phyloP scores from a whole-genome alignment of 1,140 invertebrate species.

The Telenomus remus region DNA sequence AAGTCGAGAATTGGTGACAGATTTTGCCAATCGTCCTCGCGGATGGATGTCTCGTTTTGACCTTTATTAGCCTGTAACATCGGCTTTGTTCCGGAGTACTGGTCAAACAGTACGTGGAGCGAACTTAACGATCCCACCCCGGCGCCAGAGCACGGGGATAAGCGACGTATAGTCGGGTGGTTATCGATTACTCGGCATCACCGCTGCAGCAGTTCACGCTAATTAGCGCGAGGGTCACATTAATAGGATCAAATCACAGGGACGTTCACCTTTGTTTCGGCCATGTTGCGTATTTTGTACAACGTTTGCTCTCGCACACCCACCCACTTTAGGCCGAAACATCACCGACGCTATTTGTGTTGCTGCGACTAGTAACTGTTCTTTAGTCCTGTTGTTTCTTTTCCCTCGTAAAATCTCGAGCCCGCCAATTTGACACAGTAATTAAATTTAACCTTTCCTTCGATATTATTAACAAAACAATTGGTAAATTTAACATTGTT shows the following conservation, averaged over 20 bases:
- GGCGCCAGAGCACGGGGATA: slow-evolving; percentile 48
- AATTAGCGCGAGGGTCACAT: slow-evolving; percentile 67
- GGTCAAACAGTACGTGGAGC: slow-evolving; percentile 64
- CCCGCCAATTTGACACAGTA: no score
- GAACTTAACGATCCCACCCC: slow-evolving; percentile 62
- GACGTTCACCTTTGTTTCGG: slow-evolving; percentile 66
- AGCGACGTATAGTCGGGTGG: slow-evolving; percentile 60
- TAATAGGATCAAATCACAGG: slow-evolving; percentile 69
- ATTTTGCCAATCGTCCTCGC: background rate
- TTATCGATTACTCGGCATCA: slow-evolving; percentile 63
- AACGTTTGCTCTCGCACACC: slow-evolving; percentile 53
- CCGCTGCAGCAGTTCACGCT: slow-evolving; percentile 66
- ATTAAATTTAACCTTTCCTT: no score
- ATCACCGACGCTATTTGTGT: background rate
- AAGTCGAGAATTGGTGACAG: background rate
- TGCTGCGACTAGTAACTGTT: background rate
- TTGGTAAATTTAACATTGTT: no score
- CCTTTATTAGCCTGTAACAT: slow-evolving; percentile 67
- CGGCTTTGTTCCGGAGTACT: slow-evolving; percentile 66
- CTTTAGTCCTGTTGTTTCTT: background rate
- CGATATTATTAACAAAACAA: no score
- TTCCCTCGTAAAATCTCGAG: background rate
- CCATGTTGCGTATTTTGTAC: slow-evolving; percentile 62
- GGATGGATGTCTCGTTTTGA: slow-evolving; percentile 46
- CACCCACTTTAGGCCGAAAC: slow-evolving; percentile 14